A percentile compares a stretch with the other conserved stretches of the same genome.
Conservation (phyloP, 2,113 vertebrate species). For the Helogale parvula region DNA sequence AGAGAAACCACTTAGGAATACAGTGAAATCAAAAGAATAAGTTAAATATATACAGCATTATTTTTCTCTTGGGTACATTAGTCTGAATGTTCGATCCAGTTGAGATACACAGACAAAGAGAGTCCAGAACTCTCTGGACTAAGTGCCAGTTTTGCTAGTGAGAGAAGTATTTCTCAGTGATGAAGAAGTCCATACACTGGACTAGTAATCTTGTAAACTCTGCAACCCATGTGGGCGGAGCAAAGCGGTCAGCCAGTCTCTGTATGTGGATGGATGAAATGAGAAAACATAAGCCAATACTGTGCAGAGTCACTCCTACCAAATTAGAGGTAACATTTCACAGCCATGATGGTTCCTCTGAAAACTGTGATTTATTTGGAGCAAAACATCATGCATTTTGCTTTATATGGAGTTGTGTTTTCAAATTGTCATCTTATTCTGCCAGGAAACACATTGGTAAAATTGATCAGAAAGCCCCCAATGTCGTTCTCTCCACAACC, state of each 20-base stretch:
- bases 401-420: neutral
- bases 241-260: neutral
- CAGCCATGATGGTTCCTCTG: neutral
- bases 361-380: conserved; percentile 32
- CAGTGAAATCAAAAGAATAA: conserved; percentile 18
- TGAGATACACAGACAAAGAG: neutral
- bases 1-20: conserved; percentile 3
- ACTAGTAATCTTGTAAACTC: neutral
- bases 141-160: neutral
- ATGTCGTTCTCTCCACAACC: neutral
- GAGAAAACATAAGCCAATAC: neutral
- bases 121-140: neutral
- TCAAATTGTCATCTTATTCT: conserved; percentile 30
- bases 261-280: neutral
- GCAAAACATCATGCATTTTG: neutral
- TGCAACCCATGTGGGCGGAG: neutral
- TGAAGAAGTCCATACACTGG: neutral
- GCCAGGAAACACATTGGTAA: neutral
- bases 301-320: neutral
- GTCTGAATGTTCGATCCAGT: neutral
- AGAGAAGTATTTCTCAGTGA: neutral
- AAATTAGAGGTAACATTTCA: neutral
- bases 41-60: neutral
- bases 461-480: neutral
- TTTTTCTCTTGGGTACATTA: neutral